Evolutionary conservation across 2,888 invertebrate genomes (phyloP), one percentile per base, ranked within the genome.

Genomic region (Thereva nobilitata): DNA sequence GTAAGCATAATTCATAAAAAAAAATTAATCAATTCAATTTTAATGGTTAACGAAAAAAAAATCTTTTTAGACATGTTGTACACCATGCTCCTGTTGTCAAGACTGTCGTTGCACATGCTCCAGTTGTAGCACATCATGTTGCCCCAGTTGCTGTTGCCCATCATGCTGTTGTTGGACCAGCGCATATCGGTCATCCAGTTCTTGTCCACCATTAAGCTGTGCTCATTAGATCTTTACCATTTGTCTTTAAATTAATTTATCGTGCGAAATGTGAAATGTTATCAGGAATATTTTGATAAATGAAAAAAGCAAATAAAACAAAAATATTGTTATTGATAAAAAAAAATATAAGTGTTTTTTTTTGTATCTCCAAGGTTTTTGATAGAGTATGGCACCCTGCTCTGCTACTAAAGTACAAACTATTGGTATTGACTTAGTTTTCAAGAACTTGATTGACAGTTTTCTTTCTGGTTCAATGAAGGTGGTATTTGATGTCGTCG

Each of bases 21-120:
- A 37, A 45, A 35, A 53, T 54, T 40, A 37, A 5, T 40, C 10
- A 5, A 38, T 10, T 54, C 10, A 12, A 37, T 47, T 47, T 47
- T 37, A 44, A 37, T 56, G n/a, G n/a, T n/a, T 3, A 34, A 38
- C 49, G 1, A 4, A 4, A 35, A 40, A 23, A 5, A 37, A 10
- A 23, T 44, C 9, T 45, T 5, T 50, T 1, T 38, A 56, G 64
- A 35, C 66, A 68, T 42, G 66, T 80, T 40, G 72, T 81, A 73
- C 83, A 84, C 67, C 82, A 83, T 66, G 76, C 75, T n/a, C 75
- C 83, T 49, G 74, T 79, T 37, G 72, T 73, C 8, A 78, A 75
- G 73, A 74, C 77, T 41, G 71, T 79, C 7, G 74, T 77, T 41
- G 59, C 50, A 38, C 67, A 53, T n/a, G 38, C 66, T 9, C 71